These are phyloP conservation scores for Petrophora chlorosata DNA, from an alignment of 2,888 invertebrate genomes.

Conservation along the genomic window DNA sequence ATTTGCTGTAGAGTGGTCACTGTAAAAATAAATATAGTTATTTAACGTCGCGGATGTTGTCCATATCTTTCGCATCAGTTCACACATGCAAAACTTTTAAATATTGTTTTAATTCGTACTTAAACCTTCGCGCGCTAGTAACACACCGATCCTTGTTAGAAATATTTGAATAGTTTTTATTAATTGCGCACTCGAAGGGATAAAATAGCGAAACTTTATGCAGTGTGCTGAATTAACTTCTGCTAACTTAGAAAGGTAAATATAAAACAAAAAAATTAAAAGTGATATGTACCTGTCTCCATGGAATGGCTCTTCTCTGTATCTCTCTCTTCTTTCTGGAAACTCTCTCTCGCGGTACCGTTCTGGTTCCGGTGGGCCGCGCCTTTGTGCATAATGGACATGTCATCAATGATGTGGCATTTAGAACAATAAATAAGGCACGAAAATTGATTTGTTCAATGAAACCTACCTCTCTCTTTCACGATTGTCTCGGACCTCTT, in stretches of 20 bases:
- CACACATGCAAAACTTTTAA: slow-evolving; percentile 51
- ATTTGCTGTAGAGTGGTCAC: slow-evolving; percentile 80
- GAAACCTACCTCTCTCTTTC: slow-evolving; percentile 46
- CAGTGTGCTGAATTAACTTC: slow-evolving; percentile 21
- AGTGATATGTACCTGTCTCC: slow-evolving; percentile 60
- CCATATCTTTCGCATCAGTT: slow-evolving; percentile 41
- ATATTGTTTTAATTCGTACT: slow-evolving; percentile 4
- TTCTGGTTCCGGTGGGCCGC: slow-evolving; percentile 60
- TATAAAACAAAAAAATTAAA: no score
- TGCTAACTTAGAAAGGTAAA: no score
- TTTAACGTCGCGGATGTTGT: slow-evolving; percentile 65
- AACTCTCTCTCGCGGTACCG: slow-evolving; percentile 60
- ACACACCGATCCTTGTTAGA: no score
- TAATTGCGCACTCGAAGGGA: no score
- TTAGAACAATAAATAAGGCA: background rate
- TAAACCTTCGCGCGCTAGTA: background rate
- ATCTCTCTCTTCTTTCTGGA: slow-evolving; percentile 67
- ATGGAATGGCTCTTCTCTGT: slow-evolving; percentile 59
- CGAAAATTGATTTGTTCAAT: no score
- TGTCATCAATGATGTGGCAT: background rate
- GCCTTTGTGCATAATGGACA: slow-evolving; percentile 43
- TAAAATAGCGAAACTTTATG: slow-evolving; percentile 1
- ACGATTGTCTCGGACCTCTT: slow-evolving; percentile 61
- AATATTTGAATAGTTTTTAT: no score
- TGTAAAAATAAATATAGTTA: slow-evolving; percentile 82